Conservation (phyloP, 2,113 vertebrate species). For the Columba livia region DNA sequence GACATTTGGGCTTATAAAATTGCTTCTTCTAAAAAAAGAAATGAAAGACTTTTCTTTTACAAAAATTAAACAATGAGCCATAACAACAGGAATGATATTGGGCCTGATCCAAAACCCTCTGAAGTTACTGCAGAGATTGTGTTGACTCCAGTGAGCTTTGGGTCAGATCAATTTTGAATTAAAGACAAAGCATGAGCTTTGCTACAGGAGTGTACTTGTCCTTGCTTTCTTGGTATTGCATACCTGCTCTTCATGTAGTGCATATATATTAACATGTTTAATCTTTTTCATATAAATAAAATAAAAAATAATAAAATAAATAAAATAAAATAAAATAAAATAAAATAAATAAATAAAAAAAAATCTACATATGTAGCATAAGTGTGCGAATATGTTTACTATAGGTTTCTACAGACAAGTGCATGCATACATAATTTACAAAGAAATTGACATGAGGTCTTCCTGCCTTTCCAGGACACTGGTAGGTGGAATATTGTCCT, state of each 20-base stretch:
- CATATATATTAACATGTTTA: not conserved
- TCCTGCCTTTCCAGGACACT: not conserved
- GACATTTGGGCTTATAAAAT: not conserved
- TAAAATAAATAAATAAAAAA: too few relatives aligned
- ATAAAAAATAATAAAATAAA: too few relatives aligned
- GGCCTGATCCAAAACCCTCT: not conserved
- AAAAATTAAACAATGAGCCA: constrained; percentile 26
- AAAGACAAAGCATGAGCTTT: not conserved
- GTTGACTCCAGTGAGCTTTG: not conserved
- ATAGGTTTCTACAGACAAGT: not conserved
- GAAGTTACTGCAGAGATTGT: not conserved
- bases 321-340: too few relatives aligned
- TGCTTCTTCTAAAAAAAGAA: constrained; percentile 27
- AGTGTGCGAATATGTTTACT: not conserved
- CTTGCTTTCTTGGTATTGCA: not conserved
- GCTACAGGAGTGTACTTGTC: not conserved
- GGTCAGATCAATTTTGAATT: not conserved
- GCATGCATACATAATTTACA: not conserved
- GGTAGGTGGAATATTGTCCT: not conserved
- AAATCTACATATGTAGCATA: accelerated
- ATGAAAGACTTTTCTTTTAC: constrained; percentile 30
- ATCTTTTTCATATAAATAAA: too few relatives aligned
- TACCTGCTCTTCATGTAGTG: not conserved
- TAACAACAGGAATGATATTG: not conserved
- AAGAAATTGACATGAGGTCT: not conserved